These are phyloP conservation scores for Sabatieria punctata DNA, from an alignment of 2,888 invertebrate genomes.

Conservation along the genomic window DNA sequence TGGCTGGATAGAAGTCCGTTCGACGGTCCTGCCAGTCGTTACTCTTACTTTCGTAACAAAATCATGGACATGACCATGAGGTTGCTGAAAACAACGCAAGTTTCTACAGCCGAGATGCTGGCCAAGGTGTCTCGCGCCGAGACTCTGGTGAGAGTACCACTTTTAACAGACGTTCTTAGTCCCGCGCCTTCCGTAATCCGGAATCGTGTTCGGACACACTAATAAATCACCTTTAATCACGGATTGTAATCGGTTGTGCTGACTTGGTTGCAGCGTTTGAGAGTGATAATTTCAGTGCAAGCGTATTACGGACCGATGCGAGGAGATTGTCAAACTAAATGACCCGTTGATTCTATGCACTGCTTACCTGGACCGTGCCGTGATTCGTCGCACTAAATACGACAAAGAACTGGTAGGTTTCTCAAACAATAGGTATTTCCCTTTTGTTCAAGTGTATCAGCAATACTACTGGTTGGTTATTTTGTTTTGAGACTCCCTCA, in stretches of 20 bases:
- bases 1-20: constrained; percentile 53
- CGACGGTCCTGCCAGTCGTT: constrained; percentile 13
- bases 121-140: too few relatives aligned
- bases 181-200: too few relatives aligned
- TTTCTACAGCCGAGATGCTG: constrained; percentile 4
- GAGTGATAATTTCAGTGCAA: constrained; percentile 51
- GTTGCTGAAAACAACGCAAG: constrained; percentile 1
- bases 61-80: constrained; percentile 4
- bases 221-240: too few relatives aligned
- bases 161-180: too few relatives aligned
- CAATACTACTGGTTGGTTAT: too few relatives aligned
- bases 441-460: too few relatives aligned
- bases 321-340: constrained; percentile 56
- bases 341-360: constrained; percentile 83
- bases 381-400: constrained; percentile 46
- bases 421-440: too few relatives aligned
- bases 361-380: constrained; percentile 68
- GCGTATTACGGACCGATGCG: constrained; percentile 57
- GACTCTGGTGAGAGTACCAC: too few relatives aligned
- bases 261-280: too few relatives aligned
- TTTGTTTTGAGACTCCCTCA: constrained; percentile 2
- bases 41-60: constrained; percentile 12
- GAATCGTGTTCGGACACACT: constrained; percentile 6
- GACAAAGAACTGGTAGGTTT: too few relatives aligned
- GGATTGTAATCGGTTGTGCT: too few relatives aligned